Evolutionary conservation across 2,888 invertebrate species (phyloP).

Genomic region (Scaeva pyrastri): DNA sequence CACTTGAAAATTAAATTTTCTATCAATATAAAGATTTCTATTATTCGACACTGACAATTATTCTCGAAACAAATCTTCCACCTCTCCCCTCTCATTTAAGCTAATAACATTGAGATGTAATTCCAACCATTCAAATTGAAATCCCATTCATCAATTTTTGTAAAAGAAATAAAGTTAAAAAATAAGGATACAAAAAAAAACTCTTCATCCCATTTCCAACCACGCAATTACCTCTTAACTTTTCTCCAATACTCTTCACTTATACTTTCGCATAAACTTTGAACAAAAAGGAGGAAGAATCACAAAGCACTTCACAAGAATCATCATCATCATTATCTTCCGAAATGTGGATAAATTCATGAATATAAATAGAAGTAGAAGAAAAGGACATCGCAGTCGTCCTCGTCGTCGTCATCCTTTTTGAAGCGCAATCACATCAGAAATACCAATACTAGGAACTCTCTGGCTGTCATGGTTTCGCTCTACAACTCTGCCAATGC

Average conservation of each 20-base stretch:
- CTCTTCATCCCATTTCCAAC: constrained; percentile 9
- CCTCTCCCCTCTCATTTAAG: background rate
- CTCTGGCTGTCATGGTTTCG: background rate
- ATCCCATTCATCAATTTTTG: constrained; percentile 1
- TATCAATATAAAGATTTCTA: too few relatives aligned
- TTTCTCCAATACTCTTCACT: constrained; percentile 6
- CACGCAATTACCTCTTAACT: constrained; percentile 29
- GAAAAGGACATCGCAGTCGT: constrained; percentile 10
- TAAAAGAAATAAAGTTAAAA: background rate
- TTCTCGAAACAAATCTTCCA: too few relatives aligned
- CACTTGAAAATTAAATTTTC: too few relatives aligned
- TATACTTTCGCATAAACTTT: background rate
- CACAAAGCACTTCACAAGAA: constrained; percentile 10
- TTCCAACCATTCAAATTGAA: background rate
- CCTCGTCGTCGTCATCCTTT: too few relatives aligned
- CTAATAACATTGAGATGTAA: background rate
- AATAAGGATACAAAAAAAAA: background rate
- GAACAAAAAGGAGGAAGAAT: background rate
- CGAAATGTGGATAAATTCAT: constrained; percentile 12
- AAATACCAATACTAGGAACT: background rate
- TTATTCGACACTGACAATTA: too few relatives aligned
- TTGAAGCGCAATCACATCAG: constrained; percentile 29
- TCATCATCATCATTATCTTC: constrained; percentile 5
- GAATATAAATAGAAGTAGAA: too few relatives aligned
- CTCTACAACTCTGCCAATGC: background rate